Evolutionary conservation across 2,797 vertebrate species (phyloP).

Genomic region (Natrix natrix): DNA sequence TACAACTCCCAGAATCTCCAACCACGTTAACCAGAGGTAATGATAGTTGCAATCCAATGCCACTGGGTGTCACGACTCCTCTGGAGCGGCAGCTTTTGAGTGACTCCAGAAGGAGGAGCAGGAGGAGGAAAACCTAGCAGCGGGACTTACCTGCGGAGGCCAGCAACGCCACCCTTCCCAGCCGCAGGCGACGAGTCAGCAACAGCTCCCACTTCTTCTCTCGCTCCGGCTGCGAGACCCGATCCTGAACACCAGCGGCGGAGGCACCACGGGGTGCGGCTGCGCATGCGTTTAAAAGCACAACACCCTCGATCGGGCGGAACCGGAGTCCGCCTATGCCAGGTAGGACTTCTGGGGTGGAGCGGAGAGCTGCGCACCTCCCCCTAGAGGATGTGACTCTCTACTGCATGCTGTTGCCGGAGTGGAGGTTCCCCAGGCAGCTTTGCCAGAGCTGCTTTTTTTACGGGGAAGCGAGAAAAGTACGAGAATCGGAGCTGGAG

Average conservation of each 20-base stretch:
- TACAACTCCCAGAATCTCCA: neutral
- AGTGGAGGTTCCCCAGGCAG: neutral
- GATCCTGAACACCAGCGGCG: neutral
- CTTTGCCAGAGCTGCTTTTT: too few species aligned
- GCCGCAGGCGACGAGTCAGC: neutral
- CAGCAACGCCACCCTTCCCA: neutral
- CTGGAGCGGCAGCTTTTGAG: neutral
- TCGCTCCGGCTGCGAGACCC: neutral
- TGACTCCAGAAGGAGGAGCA: too few species aligned
- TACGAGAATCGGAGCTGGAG: neutral
- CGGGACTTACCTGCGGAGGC: conserved; percentile 12
- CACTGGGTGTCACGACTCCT: neutral
- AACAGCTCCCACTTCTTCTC: neutral
- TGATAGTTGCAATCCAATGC: neutral
- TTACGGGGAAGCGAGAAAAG: rapidly evolving
- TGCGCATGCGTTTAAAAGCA: conserved; percentile 19
- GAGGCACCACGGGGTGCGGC: conserved; percentile 13
- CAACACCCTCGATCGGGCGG: neutral
- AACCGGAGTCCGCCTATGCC: neutral
- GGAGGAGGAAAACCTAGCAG: neutral
- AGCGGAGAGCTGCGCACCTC: neutral
- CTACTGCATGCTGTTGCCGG: neutral
- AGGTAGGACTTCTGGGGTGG: too few species aligned
- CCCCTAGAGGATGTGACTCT: neutral
- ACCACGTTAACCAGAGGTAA: neutral